Evolutionary conservation across 2,113 vertebrate species (phyloP).

Genomic region (Orycteropus afer): DNA sequence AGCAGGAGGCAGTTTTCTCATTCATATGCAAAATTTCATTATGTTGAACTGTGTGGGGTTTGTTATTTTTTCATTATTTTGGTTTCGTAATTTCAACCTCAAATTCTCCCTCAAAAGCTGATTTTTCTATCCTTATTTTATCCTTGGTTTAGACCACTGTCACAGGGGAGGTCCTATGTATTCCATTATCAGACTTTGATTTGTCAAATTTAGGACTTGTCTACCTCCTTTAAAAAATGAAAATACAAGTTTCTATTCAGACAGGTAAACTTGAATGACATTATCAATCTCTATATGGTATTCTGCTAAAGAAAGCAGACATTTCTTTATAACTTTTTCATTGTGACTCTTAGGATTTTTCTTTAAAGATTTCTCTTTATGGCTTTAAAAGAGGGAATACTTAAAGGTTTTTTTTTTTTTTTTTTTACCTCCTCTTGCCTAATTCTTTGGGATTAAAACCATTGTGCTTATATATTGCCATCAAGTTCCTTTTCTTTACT

Average conservation of each 20-base stretch:
- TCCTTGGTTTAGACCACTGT: neutral
- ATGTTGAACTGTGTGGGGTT: neutral
- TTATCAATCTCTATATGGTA: neutral
- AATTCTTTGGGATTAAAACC: neutral
- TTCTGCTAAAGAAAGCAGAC: constrained; percentile 24
- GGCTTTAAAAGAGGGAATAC: constrained; percentile 17
- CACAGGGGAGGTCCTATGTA: neutral
- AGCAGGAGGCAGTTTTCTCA: neutral
- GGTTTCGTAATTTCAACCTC: neutral
- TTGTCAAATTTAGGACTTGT: neutral
- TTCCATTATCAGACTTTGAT: constrained; percentile 16
- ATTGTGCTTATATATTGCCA: constrained; percentile 6
- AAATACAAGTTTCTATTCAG: constrained; percentile 18
- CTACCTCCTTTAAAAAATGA: neutral
- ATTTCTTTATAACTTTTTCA: constrained; percentile 23
- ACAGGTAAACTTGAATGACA: neutral
- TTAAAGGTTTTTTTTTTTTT: no score
- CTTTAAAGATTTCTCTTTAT: no score
- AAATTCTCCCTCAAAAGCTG: neutral
- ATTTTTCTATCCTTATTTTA: neutral
- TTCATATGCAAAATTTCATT: constrained; percentile 3
- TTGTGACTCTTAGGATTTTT: constrained; percentile 15
- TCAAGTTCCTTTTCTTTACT: neutral
- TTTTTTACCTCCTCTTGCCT: neutral
- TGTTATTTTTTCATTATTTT: constrained; percentile 31